A percentile compares a stretch with the other conserved stretches of the same genome.
Conservation (phyloP, 2,797 vertebrate species). For the Sebastes cheni region DNA sequence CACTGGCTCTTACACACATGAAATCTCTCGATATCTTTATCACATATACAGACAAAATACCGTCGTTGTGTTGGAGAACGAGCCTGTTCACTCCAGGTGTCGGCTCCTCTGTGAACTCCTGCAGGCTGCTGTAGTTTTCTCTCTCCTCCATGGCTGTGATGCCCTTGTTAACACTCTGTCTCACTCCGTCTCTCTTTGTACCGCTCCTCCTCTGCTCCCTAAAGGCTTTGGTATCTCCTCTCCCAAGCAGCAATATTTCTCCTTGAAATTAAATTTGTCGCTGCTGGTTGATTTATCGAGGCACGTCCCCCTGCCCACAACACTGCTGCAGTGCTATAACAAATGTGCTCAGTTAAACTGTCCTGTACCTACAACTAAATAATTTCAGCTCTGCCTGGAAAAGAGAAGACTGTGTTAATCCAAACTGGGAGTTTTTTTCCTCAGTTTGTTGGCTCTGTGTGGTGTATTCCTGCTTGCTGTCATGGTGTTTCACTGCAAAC, state of each 20-base stretch:
- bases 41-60: not conserved
- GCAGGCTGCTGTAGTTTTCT: conserved; percentile 64
- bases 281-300: conserved; percentile 59
- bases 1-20: not conserved
- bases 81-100: conserved; percentile 41
- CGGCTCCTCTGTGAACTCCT: conserved; percentile 65
- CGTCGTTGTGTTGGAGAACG: conserved; percentile 16
- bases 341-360: conserved; percentile 33
- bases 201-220: conserved; percentile 37
- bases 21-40: not conserved
- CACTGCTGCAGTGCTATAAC: conserved; percentile 25
- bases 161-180: conserved; percentile 48
- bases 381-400: not conserved
- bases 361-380: not conserved
- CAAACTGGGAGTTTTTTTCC: not conserved
- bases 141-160: conserved; percentile 51
- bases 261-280: conserved; percentile 63
- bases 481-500: not conserved
- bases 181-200: conserved; percentile 31
- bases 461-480: conserved; percentile 1
- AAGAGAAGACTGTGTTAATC: not conserved
- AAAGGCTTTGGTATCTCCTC: conserved; percentile 44
- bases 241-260: conserved; percentile 58
- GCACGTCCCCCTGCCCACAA: conserved; percentile 9
- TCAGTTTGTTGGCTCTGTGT: not conserved